Evolutionary conservation across 2,113 vertebrate species (phyloP).

Genomic region (Martes martes): DNA sequence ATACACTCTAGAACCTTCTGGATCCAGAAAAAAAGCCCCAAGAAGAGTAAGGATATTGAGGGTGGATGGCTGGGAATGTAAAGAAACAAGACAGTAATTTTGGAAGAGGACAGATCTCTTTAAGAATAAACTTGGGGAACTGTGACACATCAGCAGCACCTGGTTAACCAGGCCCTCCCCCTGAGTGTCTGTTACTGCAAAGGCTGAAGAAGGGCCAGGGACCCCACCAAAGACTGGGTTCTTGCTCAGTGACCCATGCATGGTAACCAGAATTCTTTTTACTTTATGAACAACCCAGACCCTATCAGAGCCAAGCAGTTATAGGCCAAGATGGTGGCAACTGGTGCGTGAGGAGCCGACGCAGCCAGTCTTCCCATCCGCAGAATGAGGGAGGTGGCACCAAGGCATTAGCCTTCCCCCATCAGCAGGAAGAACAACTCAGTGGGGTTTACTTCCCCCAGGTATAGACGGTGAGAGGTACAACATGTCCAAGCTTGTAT

Average conservation of each 20-base stretch:
- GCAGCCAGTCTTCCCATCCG: not conserved
- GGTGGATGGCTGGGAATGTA: not conserved
- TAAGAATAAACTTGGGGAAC: not conserved
- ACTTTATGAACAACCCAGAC: not conserved
- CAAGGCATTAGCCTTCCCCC: too few species aligned
- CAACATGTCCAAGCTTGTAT: not conserved
- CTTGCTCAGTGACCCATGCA: not conserved
- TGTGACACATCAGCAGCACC: not conserved
- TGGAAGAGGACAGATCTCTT: not conserved
- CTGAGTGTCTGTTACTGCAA: not conserved
- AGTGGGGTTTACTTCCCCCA: not conserved
- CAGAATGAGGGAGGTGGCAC: not conserved
- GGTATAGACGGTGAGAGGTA: not conserved
- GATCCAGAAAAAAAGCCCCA: not conserved
- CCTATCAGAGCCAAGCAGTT: not conserved
- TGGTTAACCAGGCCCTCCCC: not conserved
- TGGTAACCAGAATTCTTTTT: constrained; percentile 39
- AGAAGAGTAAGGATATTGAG: not conserved
- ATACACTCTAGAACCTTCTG: not conserved
- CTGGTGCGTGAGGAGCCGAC: not conserved
- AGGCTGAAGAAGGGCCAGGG: not conserved
- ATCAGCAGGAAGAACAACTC: not conserved
- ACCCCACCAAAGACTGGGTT: not conserved
- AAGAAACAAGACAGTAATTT: not conserved
- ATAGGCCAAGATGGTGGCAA: not conserved